Evolutionary conservation across 2,113 vertebrate genomes (phyloP).

Genomic region (Fukomys damarensis): DNA sequence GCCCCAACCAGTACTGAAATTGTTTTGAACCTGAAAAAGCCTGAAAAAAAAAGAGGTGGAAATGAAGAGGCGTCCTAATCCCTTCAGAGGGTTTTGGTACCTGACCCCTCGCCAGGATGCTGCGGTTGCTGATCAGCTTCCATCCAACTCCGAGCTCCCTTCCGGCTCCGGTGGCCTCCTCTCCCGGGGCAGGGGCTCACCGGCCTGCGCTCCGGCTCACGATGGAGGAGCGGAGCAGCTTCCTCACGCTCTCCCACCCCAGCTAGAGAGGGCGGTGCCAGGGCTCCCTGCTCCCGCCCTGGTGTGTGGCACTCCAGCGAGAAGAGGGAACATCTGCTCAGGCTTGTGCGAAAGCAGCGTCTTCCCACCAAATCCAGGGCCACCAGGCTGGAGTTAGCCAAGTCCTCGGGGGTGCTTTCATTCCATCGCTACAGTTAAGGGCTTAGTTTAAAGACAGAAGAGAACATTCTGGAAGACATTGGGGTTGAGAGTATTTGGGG

Average conservation of each 20-base stretch:
- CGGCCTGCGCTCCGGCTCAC: too few species aligned
- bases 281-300: background rate
- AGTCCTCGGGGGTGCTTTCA: background rate
- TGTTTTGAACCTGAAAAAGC: slow-evolving; percentile 29
- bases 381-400: background rate
- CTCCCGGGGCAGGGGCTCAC: background rate
- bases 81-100: background rate
- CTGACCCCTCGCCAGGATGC: background rate
- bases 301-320: background rate
- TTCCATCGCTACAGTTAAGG: background rate
- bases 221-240: too few species aligned
- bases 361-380: background rate
- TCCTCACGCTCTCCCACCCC: background rate
- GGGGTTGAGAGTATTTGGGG: background rate
- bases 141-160: background rate
- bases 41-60: background rate
- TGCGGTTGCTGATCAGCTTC: background rate
- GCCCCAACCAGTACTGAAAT: background rate
- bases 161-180: background rate
- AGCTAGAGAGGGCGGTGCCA: background rate
- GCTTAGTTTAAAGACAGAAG: background rate
- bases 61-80: slow-evolving; percentile 28
- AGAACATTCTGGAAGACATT: background rate
- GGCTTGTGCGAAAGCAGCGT: background rate
- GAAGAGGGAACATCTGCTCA: background rate